phyloP scores from a whole-genome alignment of 2,113 vertebrate genomes.

The Hassar affinis region DNA sequence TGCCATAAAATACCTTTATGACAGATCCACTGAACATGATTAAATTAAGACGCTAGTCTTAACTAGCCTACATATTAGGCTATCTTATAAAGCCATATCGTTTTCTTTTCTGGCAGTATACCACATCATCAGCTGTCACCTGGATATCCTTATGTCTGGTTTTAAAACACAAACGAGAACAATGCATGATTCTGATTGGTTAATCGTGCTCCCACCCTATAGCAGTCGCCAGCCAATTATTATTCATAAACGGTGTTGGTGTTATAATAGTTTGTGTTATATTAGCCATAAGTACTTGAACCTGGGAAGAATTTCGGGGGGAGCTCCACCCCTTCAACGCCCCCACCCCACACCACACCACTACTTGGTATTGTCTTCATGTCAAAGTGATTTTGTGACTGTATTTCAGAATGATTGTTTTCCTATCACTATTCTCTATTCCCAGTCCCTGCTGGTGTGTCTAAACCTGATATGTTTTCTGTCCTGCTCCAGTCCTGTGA shows the following conservation, averaged over 20 bases:
- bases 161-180: background rate
- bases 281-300: background rate
- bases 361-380: background rate
- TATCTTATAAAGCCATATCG: background rate
- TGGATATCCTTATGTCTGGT: background rate
- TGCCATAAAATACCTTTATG: background rate
- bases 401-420: background rate
- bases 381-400: background rate
- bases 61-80: no score
- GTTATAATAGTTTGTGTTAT: background rate
- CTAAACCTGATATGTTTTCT: constrained; percentile 20
- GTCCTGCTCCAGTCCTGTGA: background rate
- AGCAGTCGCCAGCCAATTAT: background rate
- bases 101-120: background rate
- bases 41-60: background rate
- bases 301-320: background rate
- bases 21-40: background rate
- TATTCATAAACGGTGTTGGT: background rate
- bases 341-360: background rate
- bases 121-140: background rate
- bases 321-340: background rate
- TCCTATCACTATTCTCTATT: background rate
- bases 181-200: background rate
- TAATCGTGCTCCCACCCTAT: background rate
- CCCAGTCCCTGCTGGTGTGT: background rate